These are phyloP conservation scores for Panagrolaimus sp. DNA, from an alignment of 1,140 invertebrate genomes.

Conservation along the genomic window DNA sequence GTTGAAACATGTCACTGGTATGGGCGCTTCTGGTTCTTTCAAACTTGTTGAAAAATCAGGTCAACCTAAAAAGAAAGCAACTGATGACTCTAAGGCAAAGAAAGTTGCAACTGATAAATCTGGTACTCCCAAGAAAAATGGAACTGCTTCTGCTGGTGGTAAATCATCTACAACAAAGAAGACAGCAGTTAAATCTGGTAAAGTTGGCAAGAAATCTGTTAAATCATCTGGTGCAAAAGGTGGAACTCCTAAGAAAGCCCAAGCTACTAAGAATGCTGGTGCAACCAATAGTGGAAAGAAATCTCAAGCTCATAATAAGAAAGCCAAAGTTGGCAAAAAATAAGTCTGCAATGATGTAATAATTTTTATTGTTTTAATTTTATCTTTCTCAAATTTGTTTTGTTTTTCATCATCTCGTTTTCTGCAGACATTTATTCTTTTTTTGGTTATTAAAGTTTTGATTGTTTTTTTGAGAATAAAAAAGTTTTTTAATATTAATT, in stretches of 20 bases:
- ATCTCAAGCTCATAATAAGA: constrained; percentile 30
- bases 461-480: too few relatives aligned
- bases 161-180: constrained; percentile 30
- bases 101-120: constrained; percentile 23
- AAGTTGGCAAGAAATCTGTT: background rate
- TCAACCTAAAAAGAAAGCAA: constrained; percentile 11
- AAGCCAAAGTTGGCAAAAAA: background rate
- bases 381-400: too few relatives aligned
- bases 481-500: too few relatives aligned
- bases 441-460: too few relatives aligned
- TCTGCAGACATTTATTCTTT: too few relatives aligned
- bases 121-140: constrained; percentile 35
- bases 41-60: constrained; percentile 45
- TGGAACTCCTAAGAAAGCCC: background rate
- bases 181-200: constrained; percentile 20
- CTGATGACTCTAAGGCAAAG: constrained; percentile 24
- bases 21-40: constrained; percentile 60
- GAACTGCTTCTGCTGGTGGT: too few relatives aligned
- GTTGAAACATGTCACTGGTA: constrained; percentile 59
- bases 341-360: background rate
- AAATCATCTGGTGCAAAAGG: background rate
- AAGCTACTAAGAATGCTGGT: constrained; percentile 14
- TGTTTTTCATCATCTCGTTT: too few relatives aligned
- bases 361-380: too few relatives aligned
- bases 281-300: constrained; percentile 6